Evolutionary conservation across 2,888 invertebrate genomes (phyloP), one percentile per base, ranked within the genome.

Genomic region (Trachelus tabidus): DNA sequence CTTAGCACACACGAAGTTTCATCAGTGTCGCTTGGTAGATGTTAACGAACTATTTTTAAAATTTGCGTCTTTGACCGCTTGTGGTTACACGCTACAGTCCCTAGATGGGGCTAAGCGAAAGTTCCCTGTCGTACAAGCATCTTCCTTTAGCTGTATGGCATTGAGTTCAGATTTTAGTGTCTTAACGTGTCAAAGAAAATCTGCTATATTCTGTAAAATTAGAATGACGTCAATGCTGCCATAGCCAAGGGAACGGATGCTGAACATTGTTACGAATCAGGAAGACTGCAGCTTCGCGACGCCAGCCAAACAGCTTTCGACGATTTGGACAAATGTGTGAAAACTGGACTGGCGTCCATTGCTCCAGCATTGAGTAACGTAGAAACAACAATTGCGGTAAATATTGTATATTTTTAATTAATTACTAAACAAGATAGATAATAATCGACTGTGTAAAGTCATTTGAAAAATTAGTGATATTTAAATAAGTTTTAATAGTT

Each of bases 261-360:
- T 6, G 78, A 81, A n/a, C n/a, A 3, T 4, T 82, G 84, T 35
- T 81, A 81, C 77, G 75, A 84, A 69, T 77, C 82, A 2, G 77
- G 79, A 34, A 80, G 81, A 78, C 34, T 76, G 12, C 76, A 68
- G 34, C 75, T 84, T 12, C 71, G 79, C 31, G 77, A 77, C 15
- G 82, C 79, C 9, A 79, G 77, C 31, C 71, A 68, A 23, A 78
- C 76, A 30, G 81, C 76, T 6, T 79, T 75, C 68, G 75, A 68
- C 11, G 74, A 73, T n/a, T 75, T 83, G 68, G 82, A 83, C 40
- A 30, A 76, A 68, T 83, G 82, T 71, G 69, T n/a, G 0, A 68
- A 75, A 15, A 74, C 73, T 69, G 81, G 75, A 73, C 12, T 79
- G 15, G 71, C 74, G 12, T 74, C 79, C 15, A 69, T 82, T 1